Evolutionary conservation across 2,888 invertebrate genomes (phyloP).

Genomic region (Nomada fabriciana): DNA sequence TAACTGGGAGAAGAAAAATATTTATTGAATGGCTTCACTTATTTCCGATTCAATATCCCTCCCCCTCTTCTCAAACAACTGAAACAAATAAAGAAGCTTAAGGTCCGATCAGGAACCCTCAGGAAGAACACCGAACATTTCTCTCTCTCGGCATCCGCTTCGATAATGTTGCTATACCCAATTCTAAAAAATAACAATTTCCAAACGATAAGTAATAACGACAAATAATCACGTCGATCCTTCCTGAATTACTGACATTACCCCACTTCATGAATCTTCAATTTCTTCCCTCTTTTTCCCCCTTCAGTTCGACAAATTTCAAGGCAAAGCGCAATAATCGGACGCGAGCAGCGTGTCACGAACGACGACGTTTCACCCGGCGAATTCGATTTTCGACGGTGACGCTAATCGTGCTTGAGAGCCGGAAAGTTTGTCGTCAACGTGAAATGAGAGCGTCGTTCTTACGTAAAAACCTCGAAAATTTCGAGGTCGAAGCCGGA

Average conservation of each 20-base stretch:
- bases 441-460: constrained; percentile 43
- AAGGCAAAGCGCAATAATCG: constrained; percentile 24
- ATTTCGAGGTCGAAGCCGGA: constrained; percentile 34
- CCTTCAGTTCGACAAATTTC: constrained; percentile 28
- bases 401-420: constrained; percentile 47
- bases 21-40: not conserved
- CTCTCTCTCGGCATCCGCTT: not conserved
- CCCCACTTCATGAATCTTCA: not conserved
- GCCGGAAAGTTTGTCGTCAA: constrained; percentile 52
- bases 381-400: constrained; percentile 50
- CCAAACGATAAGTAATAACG: not conserved
- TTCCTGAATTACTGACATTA: too few species aligned
- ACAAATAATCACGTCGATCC: not conserved
- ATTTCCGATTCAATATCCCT: too few species aligned
- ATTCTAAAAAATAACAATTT: not conserved
- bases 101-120: too few species aligned
- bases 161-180: not conserved
- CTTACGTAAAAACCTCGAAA: constrained; percentile 58
- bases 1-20: not conserved
- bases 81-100: too few species aligned
- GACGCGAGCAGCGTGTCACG: constrained; percentile 22
- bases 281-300: not conserved
- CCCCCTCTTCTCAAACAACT: too few species aligned
- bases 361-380: constrained; percentile 37
- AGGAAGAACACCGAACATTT: too few species aligned